Percentiles rank a stretch among this genome's conserved stretches.
Evolutionary conservation across 2,113 vertebrate genomes (phyloP).

Genomic region (Pycnonotus jocosus): DNA sequence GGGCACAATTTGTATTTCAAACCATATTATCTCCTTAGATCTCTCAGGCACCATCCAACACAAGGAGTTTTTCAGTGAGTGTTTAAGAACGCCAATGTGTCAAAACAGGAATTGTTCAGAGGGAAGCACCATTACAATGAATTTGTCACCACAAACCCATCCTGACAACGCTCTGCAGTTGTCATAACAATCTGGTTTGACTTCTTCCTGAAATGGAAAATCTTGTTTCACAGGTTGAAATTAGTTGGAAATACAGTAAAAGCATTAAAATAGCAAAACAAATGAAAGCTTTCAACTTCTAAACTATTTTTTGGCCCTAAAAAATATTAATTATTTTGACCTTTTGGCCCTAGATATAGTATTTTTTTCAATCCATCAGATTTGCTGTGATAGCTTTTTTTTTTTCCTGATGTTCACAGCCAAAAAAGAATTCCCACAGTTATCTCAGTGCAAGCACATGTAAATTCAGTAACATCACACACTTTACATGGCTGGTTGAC

Average conservation of each 20-base stretch:
- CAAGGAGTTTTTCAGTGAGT: neutral
- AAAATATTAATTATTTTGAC: neutral
- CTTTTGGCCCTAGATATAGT: neutral
- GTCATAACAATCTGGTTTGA: constrained; percentile 27
- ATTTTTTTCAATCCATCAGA: neutral
- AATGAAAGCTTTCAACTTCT: neutral
- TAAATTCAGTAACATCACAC: neutral
- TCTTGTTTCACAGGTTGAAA: constrained; percentile 16
- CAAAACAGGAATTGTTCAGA: constrained; percentile 10
- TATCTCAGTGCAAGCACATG: neutral
- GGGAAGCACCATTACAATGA: constrained; percentile 6
- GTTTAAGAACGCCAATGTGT: neutral
- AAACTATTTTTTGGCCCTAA: neutral
- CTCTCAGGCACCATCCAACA: neutral
- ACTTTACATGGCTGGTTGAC: neutral
- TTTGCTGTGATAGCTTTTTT: neutral
- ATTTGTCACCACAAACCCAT: constrained; percentile 30
- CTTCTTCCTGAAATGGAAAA: constrained; percentile 33
- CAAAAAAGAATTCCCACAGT: neutral
- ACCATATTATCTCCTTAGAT: neutral
- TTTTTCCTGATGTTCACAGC: neutral
- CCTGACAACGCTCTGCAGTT: constrained; percentile 27
- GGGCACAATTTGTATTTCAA: neutral
- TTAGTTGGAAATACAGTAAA: neutral
- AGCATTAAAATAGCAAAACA: neutral